phyloP scores from a whole-genome alignment of 1,140 invertebrate species.

The Tetragonula clypearis region DNA sequence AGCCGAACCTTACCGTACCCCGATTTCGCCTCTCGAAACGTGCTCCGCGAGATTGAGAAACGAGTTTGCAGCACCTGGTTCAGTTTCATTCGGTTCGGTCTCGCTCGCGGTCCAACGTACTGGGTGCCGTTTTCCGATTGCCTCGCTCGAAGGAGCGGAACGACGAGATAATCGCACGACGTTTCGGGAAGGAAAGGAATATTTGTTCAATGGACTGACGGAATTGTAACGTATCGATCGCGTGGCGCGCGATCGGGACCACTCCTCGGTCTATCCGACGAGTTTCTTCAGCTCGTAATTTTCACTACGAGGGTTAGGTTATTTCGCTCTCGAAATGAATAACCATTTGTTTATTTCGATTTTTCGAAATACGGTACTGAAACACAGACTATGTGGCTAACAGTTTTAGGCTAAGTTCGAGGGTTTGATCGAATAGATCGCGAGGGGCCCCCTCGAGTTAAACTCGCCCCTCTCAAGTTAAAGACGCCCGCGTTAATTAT shows the following conservation, averaged over 20 bases:
- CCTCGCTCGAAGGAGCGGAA: neutral
- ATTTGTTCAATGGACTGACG: neutral
- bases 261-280: too few species aligned
- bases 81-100: neutral
- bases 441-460: neutral
- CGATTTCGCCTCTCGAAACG: neutral
- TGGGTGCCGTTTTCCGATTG: neutral
- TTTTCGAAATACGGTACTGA: too few species aligned
- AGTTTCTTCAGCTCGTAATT: too few species aligned
- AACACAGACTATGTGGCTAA: too few species aligned
- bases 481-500: neutral
- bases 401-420: neutral
- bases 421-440: neutral
- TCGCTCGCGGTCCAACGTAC: neutral
- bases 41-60: neutral
- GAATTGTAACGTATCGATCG: neutral
- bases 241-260: too few species aligned
- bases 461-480: neutral
- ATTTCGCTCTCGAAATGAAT: too few species aligned
- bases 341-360: too few species aligned
- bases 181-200: neutral
- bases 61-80: neutral
- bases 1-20: neutral
- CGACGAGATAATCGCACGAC: neutral
- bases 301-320: too few species aligned